These are phyloP conservation scores for Triops cancriformis DNA, from an alignment of 1,140 invertebrate species.

Conservation along the genomic window DNA sequence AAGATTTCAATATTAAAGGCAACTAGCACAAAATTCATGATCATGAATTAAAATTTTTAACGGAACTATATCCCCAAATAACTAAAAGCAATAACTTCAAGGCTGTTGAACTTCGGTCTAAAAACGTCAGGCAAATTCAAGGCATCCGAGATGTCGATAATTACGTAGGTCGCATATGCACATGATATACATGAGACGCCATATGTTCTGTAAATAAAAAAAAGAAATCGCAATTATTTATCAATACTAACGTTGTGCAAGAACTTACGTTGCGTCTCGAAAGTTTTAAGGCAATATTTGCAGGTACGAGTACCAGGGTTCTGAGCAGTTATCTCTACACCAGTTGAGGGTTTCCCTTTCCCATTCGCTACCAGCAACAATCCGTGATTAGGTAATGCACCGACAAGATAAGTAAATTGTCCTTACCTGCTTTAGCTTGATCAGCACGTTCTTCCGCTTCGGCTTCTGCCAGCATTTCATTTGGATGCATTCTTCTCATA, in stretches of 20 bases:
- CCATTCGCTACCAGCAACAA: not conserved
- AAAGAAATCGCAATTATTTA: not conserved
- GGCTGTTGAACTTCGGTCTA: not conserved
- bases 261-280: not conserved
- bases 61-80: too few relatives aligned
- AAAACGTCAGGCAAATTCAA: not conserved
- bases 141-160: not conserved
- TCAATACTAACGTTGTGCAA: not conserved
- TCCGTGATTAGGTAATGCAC: not conserved
- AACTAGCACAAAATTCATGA: too few relatives aligned
- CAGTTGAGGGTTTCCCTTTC: not conserved
- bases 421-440: not conserved
- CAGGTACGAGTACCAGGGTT: not conserved
- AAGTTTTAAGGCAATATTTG: conserved; percentile 11
- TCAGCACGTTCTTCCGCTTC: not conserved
- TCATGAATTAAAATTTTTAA: too few relatives aligned
- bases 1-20: too few relatives aligned
- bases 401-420: not conserved
- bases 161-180: not conserved
- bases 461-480: not conserved
- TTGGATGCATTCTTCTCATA: not conserved
- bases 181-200: conserved; percentile 1
- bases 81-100: too few relatives aligned
- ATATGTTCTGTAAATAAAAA: not conserved
- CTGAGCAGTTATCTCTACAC: not conserved